Conservation (phyloP, 2,113 vertebrate species). For the Myotis lucifugus region DNA sequence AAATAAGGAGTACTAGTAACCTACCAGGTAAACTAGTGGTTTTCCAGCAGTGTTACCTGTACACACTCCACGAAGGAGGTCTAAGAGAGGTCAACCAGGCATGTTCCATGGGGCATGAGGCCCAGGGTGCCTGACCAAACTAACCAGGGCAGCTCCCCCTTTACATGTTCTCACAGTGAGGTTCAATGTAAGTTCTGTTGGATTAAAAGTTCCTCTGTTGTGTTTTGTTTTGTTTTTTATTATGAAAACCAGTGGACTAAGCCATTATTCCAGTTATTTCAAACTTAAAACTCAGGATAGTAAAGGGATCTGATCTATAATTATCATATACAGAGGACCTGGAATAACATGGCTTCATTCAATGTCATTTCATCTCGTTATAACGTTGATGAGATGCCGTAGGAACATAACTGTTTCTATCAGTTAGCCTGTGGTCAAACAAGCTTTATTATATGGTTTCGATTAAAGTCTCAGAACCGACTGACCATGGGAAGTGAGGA, state of each 20-base stretch:
- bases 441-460: background rate
- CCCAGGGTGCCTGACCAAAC: background rate
- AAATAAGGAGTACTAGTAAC: background rate
- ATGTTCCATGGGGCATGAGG: fast-evolving
- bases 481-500: background rate
- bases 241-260: background rate
- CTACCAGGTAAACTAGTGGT: background rate
- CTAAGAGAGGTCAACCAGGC: background rate
- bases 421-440: background rate
- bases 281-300: background rate
- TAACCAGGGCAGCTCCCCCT: background rate
- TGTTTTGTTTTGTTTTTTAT: background rate
- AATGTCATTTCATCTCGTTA: background rate
- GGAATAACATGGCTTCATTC: background rate
- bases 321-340: background rate
- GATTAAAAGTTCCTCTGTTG: background rate
- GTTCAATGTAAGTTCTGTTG: background rate
- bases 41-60: background rate
- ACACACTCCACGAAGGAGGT: background rate
- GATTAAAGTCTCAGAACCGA: background rate
- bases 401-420: background rate
- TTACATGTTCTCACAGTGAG: background rate
- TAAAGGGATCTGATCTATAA: background rate
- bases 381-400: background rate
- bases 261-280: background rate